These are phyloP conservation scores for Lepus europaeus DNA, from an alignment of 2,113 vertebrate species.

Conservation along the genomic window DNA sequence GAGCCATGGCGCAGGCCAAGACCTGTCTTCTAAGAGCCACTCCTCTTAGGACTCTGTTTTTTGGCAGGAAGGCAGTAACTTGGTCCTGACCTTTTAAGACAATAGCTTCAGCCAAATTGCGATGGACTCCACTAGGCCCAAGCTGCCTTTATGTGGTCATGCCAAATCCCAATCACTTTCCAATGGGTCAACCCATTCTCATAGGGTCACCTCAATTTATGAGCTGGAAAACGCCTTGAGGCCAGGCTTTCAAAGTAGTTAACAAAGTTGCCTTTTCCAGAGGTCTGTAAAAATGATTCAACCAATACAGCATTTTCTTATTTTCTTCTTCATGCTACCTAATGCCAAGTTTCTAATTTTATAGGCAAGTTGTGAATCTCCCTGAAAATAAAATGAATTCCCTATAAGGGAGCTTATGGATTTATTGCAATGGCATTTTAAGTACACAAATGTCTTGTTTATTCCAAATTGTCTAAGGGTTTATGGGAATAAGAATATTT, in stretches of 20 bases:
- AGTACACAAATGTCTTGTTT: constrained; percentile 60
- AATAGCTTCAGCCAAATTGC: constrained; percentile 16
- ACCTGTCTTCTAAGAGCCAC: background rate
- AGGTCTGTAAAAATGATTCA: constrained; percentile 47
- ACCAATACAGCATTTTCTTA: constrained; percentile 51
- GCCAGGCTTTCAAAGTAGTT: constrained; percentile 37
- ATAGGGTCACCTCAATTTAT: background rate
- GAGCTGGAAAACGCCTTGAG: background rate
- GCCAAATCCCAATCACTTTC: constrained; percentile 47
- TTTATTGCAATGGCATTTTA: constrained; percentile 69
- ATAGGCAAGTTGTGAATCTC: constrained; percentile 70
- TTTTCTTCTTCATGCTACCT: constrained; percentile 47
- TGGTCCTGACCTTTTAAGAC: constrained; percentile 10
- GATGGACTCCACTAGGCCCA: background rate
- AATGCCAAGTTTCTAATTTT: constrained; percentile 73
- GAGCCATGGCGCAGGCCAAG: too few species aligned
- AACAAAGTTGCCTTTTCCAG: constrained; percentile 56
- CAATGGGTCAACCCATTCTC: background rate
- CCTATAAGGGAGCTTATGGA: constrained; percentile 40
- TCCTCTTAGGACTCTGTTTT: background rate
- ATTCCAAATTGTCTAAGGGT: constrained; percentile 56
- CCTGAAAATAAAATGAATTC: constrained; percentile 76
- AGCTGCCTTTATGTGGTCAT: background rate
- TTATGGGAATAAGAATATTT: constrained; percentile 65
- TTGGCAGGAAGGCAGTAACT: background rate